phyloP scores from a whole-genome alignment of 2,113 vertebrate genomes.

The Polyodon spathula region DNA sequence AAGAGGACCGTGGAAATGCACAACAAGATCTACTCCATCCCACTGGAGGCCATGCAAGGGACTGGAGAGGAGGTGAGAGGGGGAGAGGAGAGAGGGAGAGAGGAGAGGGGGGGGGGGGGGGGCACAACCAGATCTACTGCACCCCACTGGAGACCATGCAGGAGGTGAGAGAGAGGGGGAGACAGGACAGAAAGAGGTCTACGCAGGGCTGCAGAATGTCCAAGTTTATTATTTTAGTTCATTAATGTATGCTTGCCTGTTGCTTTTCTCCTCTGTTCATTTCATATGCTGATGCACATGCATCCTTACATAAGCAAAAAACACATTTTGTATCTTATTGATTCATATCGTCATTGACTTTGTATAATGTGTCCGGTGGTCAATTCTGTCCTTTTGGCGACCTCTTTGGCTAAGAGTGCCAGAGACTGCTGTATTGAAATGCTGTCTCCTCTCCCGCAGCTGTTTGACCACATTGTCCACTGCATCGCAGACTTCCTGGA shows the following conservation, averaged over 20 bases:
- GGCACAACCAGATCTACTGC: too few species aligned
- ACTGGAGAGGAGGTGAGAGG: constrained; percentile 80
- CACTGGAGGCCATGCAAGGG: constrained; percentile 82
- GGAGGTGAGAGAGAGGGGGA: too few species aligned
- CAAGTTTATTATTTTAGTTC: too few species aligned
- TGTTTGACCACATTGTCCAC: constrained; percentile 86
- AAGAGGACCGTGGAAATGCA: constrained; percentile 79
- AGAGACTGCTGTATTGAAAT: too few species aligned
- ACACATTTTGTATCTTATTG: background rate
- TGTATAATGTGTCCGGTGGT: background rate
- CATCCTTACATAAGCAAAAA: too few species aligned
- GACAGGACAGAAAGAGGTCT: too few species aligned
- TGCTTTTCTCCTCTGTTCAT: too few species aligned
- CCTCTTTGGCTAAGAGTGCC: background rate
- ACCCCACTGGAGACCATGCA: too few species aligned
- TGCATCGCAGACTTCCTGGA: constrained; percentile 89
- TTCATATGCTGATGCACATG: too few species aligned
- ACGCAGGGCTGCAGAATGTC: too few species aligned
- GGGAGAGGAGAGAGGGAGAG: background rate
- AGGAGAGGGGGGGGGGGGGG: background rate
- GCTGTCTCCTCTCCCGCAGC: constrained; percentile 43
- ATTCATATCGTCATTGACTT: background rate
- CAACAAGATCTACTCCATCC: constrained; percentile 93
- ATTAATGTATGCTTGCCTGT: too few species aligned
- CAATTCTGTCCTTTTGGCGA: too few species aligned